phyloP scores from a whole-genome alignment of 2,113 vertebrate genomes.

The Onychostruthus taczanowskii region DNA sequence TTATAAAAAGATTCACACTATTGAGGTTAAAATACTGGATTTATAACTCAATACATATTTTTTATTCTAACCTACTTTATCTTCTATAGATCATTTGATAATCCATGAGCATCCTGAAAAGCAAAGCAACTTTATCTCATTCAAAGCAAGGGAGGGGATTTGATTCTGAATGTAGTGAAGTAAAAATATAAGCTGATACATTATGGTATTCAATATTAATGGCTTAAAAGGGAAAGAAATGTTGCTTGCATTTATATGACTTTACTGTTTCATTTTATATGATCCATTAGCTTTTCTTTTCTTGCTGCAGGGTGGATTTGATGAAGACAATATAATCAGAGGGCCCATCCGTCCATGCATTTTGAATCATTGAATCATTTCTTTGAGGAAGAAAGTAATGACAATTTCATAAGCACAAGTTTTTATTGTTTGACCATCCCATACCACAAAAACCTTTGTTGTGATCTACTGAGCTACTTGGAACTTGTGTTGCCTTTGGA shows the following conservation, averaged over 20 bases:
- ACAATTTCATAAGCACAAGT: neutral
- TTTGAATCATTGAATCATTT: neutral
- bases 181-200: neutral
- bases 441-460: neutral
- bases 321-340: neutral
- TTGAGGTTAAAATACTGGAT: neutral
- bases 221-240: conserved; percentile 3
- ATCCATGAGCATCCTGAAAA: neutral
- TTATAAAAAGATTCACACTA: neutral
- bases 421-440: neutral
- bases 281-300: neutral
- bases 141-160: neutral
- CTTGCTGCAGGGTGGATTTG: neutral
- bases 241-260: neutral
- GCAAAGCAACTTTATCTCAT: neutral
- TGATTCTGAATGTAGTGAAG: neutral
- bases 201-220: neutral
- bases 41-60: neutral
- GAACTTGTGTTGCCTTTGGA: neutral
- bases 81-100: neutral
- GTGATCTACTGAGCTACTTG: neutral
- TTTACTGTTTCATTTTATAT: conserved; percentile 8
- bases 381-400: neutral
- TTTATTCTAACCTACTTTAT: neutral
- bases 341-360: neutral